Percentiles rank a stretch among this genome's conserved stretches.
phyloP scores from a whole-genome alignment of 2,797 vertebrate species.

The Diplodus sargus region DNA sequence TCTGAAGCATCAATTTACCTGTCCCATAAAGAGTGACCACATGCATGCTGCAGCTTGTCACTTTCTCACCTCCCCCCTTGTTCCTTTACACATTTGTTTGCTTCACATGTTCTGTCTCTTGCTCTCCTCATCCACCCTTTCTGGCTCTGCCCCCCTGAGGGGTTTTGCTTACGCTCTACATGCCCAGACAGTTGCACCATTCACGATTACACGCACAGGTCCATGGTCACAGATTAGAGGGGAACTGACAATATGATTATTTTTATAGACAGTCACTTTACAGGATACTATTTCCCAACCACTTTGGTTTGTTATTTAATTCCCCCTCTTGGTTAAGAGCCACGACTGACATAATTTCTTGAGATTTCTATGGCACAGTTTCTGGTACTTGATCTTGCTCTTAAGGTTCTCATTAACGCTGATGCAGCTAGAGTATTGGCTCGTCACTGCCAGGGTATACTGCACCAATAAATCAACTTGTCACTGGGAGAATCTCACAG shows the following conservation, averaged over 20 bases:
- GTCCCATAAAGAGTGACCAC: constrained; percentile 44
- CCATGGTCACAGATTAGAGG: constrained; percentile 46
- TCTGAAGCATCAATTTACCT: constrained; percentile 69
- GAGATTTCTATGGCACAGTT: constrained; percentile 46
- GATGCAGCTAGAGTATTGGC: constrained; percentile 44
- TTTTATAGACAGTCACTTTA: constrained; percentile 3
- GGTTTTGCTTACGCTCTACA: constrained; percentile 55
- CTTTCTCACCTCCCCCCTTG: constrained; percentile 43
- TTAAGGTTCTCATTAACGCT: constrained; percentile 42
- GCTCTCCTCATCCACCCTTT: constrained; percentile 15
- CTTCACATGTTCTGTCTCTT: constrained; percentile 14
- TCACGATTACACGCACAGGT: constrained; percentile 41
- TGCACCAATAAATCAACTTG: constrained; percentile 65
- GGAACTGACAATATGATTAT: background rate
- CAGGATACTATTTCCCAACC: background rate
- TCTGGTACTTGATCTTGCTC: constrained; percentile 42
- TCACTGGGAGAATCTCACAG: constrained; percentile 58
- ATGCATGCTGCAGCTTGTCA: constrained; percentile 36
- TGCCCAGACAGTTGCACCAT: constrained; percentile 73
- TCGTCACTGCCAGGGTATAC: constrained; percentile 52
- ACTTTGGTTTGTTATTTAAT: constrained; percentile 25
- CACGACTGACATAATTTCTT: constrained; percentile 27
- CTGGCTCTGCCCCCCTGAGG: constrained; percentile 42
- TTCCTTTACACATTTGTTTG: constrained; percentile 41
- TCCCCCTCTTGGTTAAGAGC: background rate